Evolutionary conservation across 2,888 invertebrate genomes (phyloP).

Genomic region (Athetis lepigone): DNA sequence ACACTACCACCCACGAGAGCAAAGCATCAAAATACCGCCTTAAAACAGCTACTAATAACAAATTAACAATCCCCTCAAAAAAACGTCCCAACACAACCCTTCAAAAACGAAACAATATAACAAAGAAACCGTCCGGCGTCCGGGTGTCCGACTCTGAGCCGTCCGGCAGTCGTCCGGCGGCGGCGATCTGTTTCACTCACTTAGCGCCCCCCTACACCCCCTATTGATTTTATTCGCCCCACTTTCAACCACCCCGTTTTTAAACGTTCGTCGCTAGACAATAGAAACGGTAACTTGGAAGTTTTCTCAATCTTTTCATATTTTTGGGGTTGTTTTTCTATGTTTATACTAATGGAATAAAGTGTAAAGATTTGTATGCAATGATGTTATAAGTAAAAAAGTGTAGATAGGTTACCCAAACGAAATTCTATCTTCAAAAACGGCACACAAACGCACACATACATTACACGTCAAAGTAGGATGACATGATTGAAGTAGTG

Average conservation of each 20-base stretch:
- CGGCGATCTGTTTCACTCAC: slow-evolving; percentile 78
- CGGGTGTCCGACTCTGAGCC: slow-evolving; percentile 62
- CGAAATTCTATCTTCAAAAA: too few species aligned
- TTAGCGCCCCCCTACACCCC: slow-evolving; percentile 70
- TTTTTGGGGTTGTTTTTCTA: not conserved
- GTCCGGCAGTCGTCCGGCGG: slow-evolving; percentile 70
- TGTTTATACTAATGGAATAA: too few species aligned
- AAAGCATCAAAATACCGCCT: too few species aligned
- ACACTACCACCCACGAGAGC: too few species aligned
- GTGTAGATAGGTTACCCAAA: too few species aligned
- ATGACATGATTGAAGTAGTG: too few species aligned
- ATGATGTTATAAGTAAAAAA: too few species aligned
- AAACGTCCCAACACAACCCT: not conserved
- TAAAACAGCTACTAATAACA: too few species aligned
- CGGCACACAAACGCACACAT: too few species aligned
- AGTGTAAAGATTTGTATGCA: too few species aligned
- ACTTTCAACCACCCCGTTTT: slow-evolving; percentile 77
- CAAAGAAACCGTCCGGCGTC: slow-evolving; percentile 26
- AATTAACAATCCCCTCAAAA: not conserved
- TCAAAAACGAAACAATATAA: slow-evolving; percentile 21
- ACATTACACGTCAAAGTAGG: too few species aligned
- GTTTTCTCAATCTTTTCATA: slow-evolving; percentile 21
- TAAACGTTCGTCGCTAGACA: slow-evolving; percentile 80
- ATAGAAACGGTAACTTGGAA: slow-evolving; percentile 72
- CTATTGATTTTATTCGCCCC: slow-evolving; percentile 85